Conservation (phyloP, 1,140 invertebrate genomes). For the Chelonus insularis region DNA sequence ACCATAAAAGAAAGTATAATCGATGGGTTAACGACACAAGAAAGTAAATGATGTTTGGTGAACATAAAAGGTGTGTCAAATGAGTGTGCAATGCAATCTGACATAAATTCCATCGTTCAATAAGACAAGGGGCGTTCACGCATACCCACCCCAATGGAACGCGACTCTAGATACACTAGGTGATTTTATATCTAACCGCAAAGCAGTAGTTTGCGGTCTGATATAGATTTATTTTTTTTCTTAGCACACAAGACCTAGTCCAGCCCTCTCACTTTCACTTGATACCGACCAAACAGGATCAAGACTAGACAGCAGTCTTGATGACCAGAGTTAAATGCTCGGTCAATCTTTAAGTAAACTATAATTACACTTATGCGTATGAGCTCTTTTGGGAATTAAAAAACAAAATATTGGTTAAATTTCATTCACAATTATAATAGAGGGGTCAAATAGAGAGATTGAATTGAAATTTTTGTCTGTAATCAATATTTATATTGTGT, state of each 20-base stretch:
- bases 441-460: too few species aligned
- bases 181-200: neutral
- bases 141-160: neutral
- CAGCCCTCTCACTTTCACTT: slow-evolving; percentile 51
- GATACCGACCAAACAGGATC: slow-evolving; percentile 36
- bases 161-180: neutral
- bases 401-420: too few species aligned
- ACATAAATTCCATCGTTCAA: neutral
- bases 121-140: neutral
- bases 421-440: too few species aligned
- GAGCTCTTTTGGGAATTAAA: too few species aligned
- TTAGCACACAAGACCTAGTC: slow-evolving; percentile 2
- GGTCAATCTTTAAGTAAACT: too few species aligned
- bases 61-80: neutral
- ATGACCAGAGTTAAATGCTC: slow-evolving; percentile 20
- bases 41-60: slow-evolving; percentile 7
- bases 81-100: neutral
- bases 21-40: neutral
- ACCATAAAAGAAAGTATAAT: neutral
- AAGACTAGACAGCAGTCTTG: slow-evolving; percentile 22
- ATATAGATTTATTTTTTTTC: slow-evolving; percentile 33
- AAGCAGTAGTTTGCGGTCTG: slow-evolving; percentile 16
- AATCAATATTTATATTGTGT: neutral
- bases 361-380: too few species aligned
- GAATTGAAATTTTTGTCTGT: too few species aligned